These are phyloP conservation scores for Macrosiphum euphorbiae DNA, from an alignment of 2,888 invertebrate genomes.

Conservation along the genomic window DNA sequence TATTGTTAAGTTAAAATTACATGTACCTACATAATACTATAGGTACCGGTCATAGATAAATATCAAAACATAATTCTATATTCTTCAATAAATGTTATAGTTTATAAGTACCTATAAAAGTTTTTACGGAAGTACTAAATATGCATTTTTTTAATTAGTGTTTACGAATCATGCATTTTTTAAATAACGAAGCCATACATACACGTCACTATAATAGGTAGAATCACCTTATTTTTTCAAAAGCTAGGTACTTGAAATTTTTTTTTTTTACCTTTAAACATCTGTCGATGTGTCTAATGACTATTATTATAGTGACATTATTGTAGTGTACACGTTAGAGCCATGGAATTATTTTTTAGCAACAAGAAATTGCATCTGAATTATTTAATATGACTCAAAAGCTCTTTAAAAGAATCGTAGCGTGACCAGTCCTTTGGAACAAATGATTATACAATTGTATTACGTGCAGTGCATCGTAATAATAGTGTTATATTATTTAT, in stretches of 20 bases:
- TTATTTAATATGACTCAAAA: conserved; percentile 43
- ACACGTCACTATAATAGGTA: neutral
- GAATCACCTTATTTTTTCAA: conserved; percentile 22
- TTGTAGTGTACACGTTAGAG: neutral
- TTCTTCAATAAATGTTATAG: neutral
- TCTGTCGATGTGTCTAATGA: conserved; percentile 47
- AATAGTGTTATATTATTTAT: conserved; percentile 34
- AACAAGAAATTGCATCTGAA: conserved; percentile 52
- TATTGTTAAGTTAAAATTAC: neutral
- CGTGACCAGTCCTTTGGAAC: conserved; percentile 43
- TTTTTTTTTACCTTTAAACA: conserved; percentile 26
- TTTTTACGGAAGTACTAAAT: neutral
- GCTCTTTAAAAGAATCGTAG: conserved; percentile 37
- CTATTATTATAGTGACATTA: conserved; percentile 51
- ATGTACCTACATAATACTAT: neutral
- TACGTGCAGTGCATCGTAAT: conserved; percentile 33
- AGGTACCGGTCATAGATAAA: neutral
- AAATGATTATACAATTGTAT: conserved; percentile 14
- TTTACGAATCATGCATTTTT: neutral
- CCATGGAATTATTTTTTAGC: neutral
- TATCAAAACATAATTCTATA: neutral
- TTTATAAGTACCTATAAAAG: neutral
- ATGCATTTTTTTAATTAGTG: neutral
- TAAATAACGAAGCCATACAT: neutral
- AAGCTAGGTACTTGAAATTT: conserved; percentile 27